phyloP scores from a whole-genome alignment of 2,797 vertebrate genomes.

The Peromyscus nudipes region DNA sequence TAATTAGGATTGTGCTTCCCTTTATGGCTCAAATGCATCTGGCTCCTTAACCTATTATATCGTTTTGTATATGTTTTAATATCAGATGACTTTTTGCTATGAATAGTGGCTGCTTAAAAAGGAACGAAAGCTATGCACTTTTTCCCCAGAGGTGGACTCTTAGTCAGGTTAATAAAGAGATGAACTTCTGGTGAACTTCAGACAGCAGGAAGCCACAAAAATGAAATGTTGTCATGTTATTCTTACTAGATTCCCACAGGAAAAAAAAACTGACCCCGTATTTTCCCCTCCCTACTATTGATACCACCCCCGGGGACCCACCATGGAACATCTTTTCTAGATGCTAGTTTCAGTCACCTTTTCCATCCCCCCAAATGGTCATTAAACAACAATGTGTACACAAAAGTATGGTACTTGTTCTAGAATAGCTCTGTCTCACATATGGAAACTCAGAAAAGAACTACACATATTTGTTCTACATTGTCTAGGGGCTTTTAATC shows the following conservation, averaged over 20 bases:
- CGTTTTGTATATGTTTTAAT: background rate
- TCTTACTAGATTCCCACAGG: conserved; percentile 20
- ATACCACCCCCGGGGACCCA: background rate
- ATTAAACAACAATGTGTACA: background rate
- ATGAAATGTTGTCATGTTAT: background rate
- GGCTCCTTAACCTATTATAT: conserved; percentile 17
- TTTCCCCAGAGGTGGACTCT: background rate
- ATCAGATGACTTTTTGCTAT: background rate
- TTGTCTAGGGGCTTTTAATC: background rate
- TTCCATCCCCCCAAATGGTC: background rate
- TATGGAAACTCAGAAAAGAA: background rate
- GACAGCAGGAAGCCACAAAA: conserved; percentile 4
- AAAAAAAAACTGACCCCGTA: background rate
- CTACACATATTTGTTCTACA: background rate
- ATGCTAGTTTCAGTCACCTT: background rate
- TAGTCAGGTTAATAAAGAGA: background rate
- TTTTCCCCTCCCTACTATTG: background rate
- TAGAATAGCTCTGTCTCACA: background rate
- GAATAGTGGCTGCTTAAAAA: background rate
- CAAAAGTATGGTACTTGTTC: background rate
- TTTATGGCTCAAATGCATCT: conserved; percentile 13
- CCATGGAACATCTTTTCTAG: background rate
- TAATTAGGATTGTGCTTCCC: no score
- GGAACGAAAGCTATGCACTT: background rate
- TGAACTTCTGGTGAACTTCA: conserved; percentile 41